Percentiles rank a stretch among this genome's conserved stretches.
Evolutionary conservation across 2,113 vertebrate species (phyloP).

Genomic region (Empidonax alnorum): DNA sequence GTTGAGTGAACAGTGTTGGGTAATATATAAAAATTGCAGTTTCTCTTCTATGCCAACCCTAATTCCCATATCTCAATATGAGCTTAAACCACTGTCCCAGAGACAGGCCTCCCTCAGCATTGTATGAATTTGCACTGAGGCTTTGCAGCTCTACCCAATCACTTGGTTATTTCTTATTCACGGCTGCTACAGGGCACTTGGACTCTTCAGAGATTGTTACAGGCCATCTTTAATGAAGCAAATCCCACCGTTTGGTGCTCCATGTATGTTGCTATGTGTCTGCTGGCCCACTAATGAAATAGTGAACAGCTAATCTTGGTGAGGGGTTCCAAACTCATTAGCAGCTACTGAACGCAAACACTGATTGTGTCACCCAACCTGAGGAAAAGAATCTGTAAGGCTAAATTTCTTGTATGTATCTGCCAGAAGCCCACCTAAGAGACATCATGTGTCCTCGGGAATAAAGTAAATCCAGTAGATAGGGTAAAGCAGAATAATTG

Average conservation of each 20-base stretch:
- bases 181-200: neutral
- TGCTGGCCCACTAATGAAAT: neutral
- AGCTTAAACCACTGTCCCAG: neutral
- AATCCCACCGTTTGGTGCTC: neutral
- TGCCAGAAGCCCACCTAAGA: neutral
- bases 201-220: neutral
- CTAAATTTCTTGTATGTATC: neutral
- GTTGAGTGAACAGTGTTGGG: neutral
- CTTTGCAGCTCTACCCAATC: neutral
- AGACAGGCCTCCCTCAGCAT: neutral
- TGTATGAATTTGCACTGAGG: neutral
- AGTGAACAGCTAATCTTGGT: neutral
- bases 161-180: neutral
- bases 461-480: neutral
- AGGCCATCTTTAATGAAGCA: neutral
- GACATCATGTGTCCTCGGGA: neutral
- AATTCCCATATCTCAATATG: neutral
- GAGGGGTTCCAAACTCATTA: neutral
- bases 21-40: neutral
- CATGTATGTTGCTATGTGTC: neutral
- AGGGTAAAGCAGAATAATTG: neutral
- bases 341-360: neutral
- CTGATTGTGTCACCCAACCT: neutral
- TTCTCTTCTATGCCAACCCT: neutral
- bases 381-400: neutral